Evolutionary conservation across 2,797 vertebrate species (phyloP), one percentile per base, ranked within the genome.

Genomic region (Betta splendens): DNA sequence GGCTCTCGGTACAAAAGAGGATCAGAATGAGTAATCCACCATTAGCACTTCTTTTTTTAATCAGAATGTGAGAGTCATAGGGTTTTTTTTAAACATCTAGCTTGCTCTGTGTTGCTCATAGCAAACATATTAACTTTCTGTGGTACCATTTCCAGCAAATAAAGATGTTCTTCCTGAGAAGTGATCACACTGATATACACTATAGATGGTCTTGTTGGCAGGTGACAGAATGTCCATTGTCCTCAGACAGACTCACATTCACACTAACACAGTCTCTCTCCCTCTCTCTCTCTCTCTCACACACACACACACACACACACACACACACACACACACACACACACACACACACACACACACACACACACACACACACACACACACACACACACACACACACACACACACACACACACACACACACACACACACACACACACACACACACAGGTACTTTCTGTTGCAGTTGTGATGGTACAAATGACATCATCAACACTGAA

Each of bases 181-280:
- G 1, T 60, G 52, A 51, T 40, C 33, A 43, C 28, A 37, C 5
- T 55, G 25, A 39, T 53, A 50, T 59, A n/a, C n/a, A n/a, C n/a
- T n/a, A 35, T 37, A 69, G 47, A 49, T 42, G 32, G 33, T 60
- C 39, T 53, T 68, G 74, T 77, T 65, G 72, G 82, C 69, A 80
- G 77, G 75, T 79, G 83, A 81, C 71, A 83, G 68, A 63, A 56
- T 63, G 64, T 77, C 56, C 52, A 52, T 56, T 52, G 37, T 31
- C 59, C 45, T 57, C 37, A 35, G 40, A 31, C 17, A 35, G 31
- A 52, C 29, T 59, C 56, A 36, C 12, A 21, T 31, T 45, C 22
- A 32, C 48, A 33, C n/a, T n/a, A n/a, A 28, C 38, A 18, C 32
- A 46, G n/a, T n/a, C n/a, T n/a, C n/a, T n/a, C n/a, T n/a, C n/a